Evolutionary conservation across 2,888 invertebrate species (phyloP), one percentile per base, ranked within the genome.

Genomic region (Apamea epomidion): DNA sequence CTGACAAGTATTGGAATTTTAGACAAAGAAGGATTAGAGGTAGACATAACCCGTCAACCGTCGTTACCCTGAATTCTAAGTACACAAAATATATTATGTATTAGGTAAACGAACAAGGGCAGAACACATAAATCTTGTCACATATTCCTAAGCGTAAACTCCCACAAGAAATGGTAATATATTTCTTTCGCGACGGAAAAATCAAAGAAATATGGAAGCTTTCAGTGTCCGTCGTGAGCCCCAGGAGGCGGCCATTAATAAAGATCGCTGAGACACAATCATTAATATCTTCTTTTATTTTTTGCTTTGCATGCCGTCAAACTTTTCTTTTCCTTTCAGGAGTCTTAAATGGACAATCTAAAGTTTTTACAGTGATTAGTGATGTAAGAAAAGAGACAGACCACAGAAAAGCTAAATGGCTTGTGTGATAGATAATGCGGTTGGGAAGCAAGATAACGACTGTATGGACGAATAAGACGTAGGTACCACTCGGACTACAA

Each of bases 71-170:
- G 67, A 65, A 80, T 76, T 72, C 71, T 54, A 80, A 80, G 67
- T 79, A 76, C 58, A 32, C 48, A 48, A 67, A 58, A 86, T 68
- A 74, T 74, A 78, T 65, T 74, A 86, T 74, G 58, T 77, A 74
- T 29, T 69, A 74, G 65, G 81, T 85, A 78, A 75, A 75, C 73
- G 71, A 65, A 73, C 71, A 60, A 69, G 76, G 68, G 54, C 69
- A 42, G 21, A 74, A 76, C 48, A 74, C 70, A 87, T 86, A 88
- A 78, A 87, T 87, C 86, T 79, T 83, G 75, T 76, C 73, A 73
- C 64, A 80, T 77, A 82, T 80, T 78, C 69, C 68, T 73, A 64
- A 80, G 73, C 76, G 73, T 74, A 74, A 80, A 84, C 65, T 71
- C 73, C 78, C 45, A 51, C 54, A 76, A 79, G 54, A 70, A 76